Evolutionary conservation across 2,113 vertebrate species (phyloP).

Genomic region (Microtus pennsylvanicus): DNA sequence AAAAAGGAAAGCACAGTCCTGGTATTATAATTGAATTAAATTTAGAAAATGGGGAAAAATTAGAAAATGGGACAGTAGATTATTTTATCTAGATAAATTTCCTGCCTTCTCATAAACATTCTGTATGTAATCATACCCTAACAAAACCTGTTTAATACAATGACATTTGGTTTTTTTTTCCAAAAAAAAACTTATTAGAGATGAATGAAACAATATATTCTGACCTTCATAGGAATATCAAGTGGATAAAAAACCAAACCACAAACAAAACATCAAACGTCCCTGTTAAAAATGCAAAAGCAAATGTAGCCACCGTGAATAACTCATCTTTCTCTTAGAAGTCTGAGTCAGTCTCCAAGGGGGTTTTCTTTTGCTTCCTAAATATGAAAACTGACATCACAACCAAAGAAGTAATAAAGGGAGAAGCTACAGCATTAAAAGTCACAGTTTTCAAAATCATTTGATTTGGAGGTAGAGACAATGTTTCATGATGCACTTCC

Average conservation of each 20-base stretch:
- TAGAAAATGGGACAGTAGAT: conserved; percentile 30
- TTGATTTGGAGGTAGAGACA: neutral
- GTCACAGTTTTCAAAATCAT: neutral
- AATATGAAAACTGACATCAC: neutral
- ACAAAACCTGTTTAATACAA: neutral
- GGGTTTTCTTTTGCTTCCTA: neutral
- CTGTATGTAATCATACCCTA: neutral
- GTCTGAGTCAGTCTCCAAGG: neutral
- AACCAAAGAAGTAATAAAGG: neutral
- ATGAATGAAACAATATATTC: neutral
- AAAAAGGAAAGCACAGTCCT: neutral
- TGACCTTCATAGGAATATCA: neutral
- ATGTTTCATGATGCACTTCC: neutral
- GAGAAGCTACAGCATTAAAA: conserved; percentile 3
- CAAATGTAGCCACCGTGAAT: neutral
- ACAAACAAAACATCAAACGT: neutral
- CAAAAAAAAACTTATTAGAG: neutral
- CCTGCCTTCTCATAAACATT: conserved; percentile 1
- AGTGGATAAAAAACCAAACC: neutral
- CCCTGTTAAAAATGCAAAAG: neutral
- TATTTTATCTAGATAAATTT: conserved; percentile 16
- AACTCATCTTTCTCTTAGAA: neutral
- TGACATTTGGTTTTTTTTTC: neutral
- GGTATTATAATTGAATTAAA: conserved; percentile 23
- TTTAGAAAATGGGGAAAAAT: neutral